Evolutionary conservation across 2,888 invertebrate genomes (phyloP), one percentile per base, ranked within the genome.

Genomic region (Cantharis rustica): DNA sequence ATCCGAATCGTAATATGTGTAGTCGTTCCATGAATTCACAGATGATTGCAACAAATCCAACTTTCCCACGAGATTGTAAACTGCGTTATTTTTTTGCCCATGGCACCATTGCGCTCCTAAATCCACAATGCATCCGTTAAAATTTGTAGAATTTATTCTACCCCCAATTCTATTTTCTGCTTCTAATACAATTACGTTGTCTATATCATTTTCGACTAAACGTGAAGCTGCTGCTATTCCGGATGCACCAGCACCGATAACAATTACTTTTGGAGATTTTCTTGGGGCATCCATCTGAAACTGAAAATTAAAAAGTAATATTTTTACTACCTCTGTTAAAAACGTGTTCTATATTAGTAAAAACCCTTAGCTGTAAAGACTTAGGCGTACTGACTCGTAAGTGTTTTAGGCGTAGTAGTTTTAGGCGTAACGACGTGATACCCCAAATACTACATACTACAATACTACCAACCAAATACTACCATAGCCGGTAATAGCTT

Each of bases 241-340:
- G 26, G 91, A 86, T 16, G 90, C 89, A 17, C 92, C 92, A 61
- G 91, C 91, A 75, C 92, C 92, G 75, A 92, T 86, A 63, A 92
- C 90, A 75, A 92, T 79, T 61, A 91, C 87, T 83, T 84, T 84
- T 61, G 84, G 81, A 15, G 16, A 17, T 66, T 20, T 66, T 78
- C 79, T n/a, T n/a, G n/a, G 47, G 2, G n/a, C 7, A 7, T 47
- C 47, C 47, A 47, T 47, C 47, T 47, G 47, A 47, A 47, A 47
- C 47, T 47, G 47, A 47, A 47, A 20, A n/a, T n/a, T n/a, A n/a
- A n/a, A n/a, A n/a, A n/a, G n/a, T n/a, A n/a, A n/a, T n/a, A n/a
- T n/a, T n/a, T n/a, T n/a, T n/a, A n/a, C n/a, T n/a, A n/a, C n/a
- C n/a, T n/a, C n/a, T n/a, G n/a, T n/a, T n/a, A n/a, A n/a, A n/a